Base-by-base conservation (phyloP, 2,797 vertebrate genomes). In the Bovichtus variegatus region DNA sequence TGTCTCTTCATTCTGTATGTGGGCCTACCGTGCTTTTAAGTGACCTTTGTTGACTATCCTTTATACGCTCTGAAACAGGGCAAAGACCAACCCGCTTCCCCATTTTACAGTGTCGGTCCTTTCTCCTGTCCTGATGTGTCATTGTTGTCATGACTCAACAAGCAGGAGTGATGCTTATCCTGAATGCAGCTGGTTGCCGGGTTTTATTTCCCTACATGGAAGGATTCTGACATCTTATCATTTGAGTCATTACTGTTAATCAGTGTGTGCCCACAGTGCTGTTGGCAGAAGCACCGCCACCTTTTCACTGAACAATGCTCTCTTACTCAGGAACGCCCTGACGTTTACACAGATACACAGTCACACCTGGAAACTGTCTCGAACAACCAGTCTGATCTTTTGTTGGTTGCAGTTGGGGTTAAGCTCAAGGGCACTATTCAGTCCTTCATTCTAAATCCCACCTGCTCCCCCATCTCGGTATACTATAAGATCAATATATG, bases 61-160 rank as follows among this genome's bases (percentile, higher is more conserved):
- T 29, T 25, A 9, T 65, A 12, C 0, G 0, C 9, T 38, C 25
- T 57, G n/a, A 70, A 66, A 71, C 64, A 70, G 47, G 47, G 18
- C 72, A 66, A 60, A 67, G 54, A 57, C 19, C 16, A 74, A 25
- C 58, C 27, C 21, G 77, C 49, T 86, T 82, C 64, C 62, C 34
- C 27, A 9, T 85, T 78, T 65, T 59, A 68, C n/a, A 63, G n/a
- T 31, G 2, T 23, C 2, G 54, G 1, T 76, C 65, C 71, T 71
- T 77, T 87, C 49, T 76, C 36, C 19, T 27, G 18, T 49, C 15
- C 36, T 67, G 18, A 43, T 57, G 61, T 71, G 82, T 87, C 36
- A 50, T 68, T 80, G 79, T 58, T 60, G 40, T 63, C 54, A 25
- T 91, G 91, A 90, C 81, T 91, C 85, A 91, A 76, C 63, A 9